phyloP scores from a whole-genome alignment of 1,140 invertebrate species.

The Saxidomus purpurata region DNA sequence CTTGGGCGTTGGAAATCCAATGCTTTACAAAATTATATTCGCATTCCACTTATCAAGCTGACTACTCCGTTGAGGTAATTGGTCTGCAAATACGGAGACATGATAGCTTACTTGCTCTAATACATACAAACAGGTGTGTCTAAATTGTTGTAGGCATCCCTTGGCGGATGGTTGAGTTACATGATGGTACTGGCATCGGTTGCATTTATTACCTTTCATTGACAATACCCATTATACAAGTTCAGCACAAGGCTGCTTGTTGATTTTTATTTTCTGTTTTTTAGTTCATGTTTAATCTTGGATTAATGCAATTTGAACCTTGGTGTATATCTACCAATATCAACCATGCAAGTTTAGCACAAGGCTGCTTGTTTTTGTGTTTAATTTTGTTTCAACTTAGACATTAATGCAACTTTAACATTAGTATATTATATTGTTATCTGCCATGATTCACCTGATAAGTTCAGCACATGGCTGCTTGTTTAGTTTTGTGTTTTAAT shows the following conservation, averaged over 20 bases:
- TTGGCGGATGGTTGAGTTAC: too few relatives aligned
- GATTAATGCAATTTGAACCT: neutral
- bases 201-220: neutral
- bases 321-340: neutral
- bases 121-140: neutral
- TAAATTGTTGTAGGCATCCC: neutral
- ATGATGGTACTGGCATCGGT: neutral
- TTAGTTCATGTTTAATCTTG: too few relatives aligned
- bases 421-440: neutral
- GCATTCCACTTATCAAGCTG: neutral
- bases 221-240: neutral
- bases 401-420: too few relatives aligned
- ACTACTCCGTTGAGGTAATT: neutral
- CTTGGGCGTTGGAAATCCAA: neutral
- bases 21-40: slow-evolving; percentile 1
- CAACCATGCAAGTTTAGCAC: neutral
- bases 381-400: neutral
- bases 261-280: neutral
- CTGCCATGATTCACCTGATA: neutral
- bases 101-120: neutral
- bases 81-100: neutral
- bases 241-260: neutral
- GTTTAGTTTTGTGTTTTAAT: neutral
- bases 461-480: slow-evolving; percentile 8
- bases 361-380: neutral